Evolutionary conservation across 2,888 invertebrate species (phyloP).

Genomic region (Caenorhabditis sp.): DNA sequence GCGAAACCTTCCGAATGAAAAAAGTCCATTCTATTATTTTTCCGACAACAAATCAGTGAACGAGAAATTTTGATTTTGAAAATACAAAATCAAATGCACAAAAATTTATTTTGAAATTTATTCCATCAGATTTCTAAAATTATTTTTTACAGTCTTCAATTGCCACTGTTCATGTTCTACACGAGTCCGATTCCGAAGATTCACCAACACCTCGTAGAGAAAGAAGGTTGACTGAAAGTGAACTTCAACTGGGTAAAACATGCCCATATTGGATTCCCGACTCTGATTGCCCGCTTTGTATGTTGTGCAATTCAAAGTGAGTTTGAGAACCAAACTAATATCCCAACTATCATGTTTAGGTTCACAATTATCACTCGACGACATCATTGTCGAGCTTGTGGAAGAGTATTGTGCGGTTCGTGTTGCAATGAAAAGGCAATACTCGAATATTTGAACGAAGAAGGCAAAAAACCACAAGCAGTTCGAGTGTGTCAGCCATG

Average conservation of each 20-base stretch:
- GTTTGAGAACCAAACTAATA: no score
- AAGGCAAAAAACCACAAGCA: conserved; percentile 47
- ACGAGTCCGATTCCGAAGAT: conserved; percentile 41
- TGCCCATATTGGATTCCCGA: conserved; percentile 89
- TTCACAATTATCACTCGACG: conserved; percentile 75
- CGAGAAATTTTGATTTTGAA: no score
- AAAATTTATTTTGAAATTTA: no score
- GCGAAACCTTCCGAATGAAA: no score
- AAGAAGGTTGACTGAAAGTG: conserved; percentile 64
- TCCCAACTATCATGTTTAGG: conserved; percentile 60
- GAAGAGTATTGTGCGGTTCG: conserved; percentile 54
- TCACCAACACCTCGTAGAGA: conserved; percentile 26
- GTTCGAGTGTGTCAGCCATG: conserved; percentile 65
- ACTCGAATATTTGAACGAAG: conserved; percentile 47
- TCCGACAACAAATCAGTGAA: no score
- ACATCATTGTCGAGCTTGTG: conserved; percentile 74
- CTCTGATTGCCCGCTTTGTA: conserved; percentile 81
- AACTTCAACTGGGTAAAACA: conserved; percentile 72
- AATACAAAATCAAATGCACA: no score
- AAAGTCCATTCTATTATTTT: no score
- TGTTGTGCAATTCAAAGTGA: conserved; percentile 80
- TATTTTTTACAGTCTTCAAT: conserved; percentile 45
- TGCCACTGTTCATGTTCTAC: conserved; percentile 46
- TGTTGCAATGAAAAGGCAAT: conserved; percentile 46
- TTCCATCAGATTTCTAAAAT: no score